These are phyloP conservation scores for Amazona vittata DNA, from an alignment of 2,113 vertebrate species.

Conservation along the genomic window DNA sequence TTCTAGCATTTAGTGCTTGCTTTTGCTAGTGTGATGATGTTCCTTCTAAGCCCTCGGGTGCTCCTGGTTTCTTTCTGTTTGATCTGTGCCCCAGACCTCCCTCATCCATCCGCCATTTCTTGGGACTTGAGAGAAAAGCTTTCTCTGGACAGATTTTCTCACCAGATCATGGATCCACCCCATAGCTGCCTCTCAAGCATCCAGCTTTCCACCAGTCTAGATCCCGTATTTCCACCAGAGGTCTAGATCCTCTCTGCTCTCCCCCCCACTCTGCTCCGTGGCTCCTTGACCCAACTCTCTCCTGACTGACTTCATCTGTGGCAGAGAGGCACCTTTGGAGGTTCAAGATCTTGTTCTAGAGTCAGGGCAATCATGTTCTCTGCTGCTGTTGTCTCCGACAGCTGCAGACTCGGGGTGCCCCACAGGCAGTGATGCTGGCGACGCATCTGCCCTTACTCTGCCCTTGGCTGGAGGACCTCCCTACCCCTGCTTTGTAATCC, in stretches of 20 bases:
- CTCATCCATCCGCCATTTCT: neutral
- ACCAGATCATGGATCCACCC: neutral
- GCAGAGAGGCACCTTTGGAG: neutral
- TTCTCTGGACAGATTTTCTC: neutral
- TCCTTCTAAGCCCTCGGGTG: neutral
- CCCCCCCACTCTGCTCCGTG: neutral
- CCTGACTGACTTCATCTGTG: neutral
- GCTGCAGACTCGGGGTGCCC: neutral
- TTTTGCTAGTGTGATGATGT: neutral
- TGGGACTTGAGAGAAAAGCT: neutral
- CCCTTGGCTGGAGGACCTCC: neutral
- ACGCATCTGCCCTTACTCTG: neutral
- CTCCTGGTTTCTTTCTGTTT: neutral
- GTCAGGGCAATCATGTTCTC: rapidly evolving
- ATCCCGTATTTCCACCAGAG: no score
- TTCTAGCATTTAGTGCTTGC: neutral
- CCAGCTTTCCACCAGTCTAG: neutral
- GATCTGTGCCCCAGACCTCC: neutral
- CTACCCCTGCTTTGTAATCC: neutral
- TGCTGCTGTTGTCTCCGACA: neutral
- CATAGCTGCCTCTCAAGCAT: neutral
- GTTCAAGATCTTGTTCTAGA: neutral
- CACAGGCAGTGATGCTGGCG: rapidly evolving
- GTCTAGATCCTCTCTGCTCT: neutral
- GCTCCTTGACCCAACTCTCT: neutral